Evolutionary conservation across 2,113 vertebrate genomes (phyloP).

Genomic region (Phrynosoma blainvillii): DNA sequence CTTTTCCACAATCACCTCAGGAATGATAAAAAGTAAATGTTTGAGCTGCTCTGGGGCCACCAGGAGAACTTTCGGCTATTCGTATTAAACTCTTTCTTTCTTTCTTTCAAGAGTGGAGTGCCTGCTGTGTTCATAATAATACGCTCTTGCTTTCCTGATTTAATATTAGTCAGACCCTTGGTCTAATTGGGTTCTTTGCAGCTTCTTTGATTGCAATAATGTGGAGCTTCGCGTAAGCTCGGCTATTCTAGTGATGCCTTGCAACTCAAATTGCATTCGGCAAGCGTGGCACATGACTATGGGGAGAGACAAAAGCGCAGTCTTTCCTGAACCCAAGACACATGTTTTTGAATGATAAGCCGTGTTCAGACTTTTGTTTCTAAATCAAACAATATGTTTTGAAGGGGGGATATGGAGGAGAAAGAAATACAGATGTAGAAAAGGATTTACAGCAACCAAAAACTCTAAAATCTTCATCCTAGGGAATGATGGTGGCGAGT

Average conservation of each 20-base stretch:
- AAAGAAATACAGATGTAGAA: background rate
- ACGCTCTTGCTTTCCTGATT: conserved; percentile 59
- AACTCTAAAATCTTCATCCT: conserved; percentile 21
- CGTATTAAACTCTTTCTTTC: conserved; percentile 1
- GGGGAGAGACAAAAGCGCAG: conserved; percentile 34
- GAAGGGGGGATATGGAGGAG: background rate
- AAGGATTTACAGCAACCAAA: conserved; percentile 36
- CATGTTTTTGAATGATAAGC: conserved; percentile 65
- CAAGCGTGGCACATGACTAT: conserved; percentile 32
- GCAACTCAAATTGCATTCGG: conserved; percentile 56
- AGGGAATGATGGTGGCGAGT: conserved; percentile 35
- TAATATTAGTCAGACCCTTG: conserved; percentile 65
- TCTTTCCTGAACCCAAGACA: conserved; percentile 52
- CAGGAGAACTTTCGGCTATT: background rate
- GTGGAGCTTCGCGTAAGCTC: conserved; percentile 65
- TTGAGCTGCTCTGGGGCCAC: background rate
- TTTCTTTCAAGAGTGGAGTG: conserved; percentile 28
- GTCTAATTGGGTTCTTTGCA: conserved; percentile 61
- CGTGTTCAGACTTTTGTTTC: conserved; percentile 52
- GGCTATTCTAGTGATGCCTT: conserved; percentile 49
- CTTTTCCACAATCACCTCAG: background rate
- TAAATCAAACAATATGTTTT: conserved; percentile 52
- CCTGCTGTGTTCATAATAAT: conserved; percentile 52
- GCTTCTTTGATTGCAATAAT: conserved; percentile 73
- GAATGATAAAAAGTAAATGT: background rate